Base-by-base conservation (phyloP, 2,888 invertebrate species). In the Cantharis lateralis region DNA sequence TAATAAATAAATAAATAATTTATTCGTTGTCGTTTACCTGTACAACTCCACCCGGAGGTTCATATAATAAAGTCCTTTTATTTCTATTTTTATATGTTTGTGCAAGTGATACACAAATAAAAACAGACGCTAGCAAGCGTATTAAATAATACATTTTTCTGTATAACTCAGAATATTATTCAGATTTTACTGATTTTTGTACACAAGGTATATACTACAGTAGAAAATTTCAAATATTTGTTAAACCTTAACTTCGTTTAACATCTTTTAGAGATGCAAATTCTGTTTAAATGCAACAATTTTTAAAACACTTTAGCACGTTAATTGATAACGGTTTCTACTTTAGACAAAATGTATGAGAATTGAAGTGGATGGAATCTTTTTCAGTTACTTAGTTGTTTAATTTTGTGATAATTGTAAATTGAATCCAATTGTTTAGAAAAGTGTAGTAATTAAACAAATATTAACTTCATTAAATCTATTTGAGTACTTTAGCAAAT, bases 71-170 rank as follows among this genome's bases (percentile, higher is more conserved):
- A 9, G 80, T 78, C 24, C 81, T 79, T 70, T 80, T 78, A 68
- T 72, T 68, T 85, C 70, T 89, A 88, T 18, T 13, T 16, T 48
- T n/a, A 48, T 48, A 48, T 48, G 48, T n/a, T n/a, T n/a, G 9
- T n/a, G 48, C 48, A 7, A 7, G 32, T 13, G 32, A 7, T 48
- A 48, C n/a, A n/a, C n/a, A 48, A 48, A 48, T n/a, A n/a, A 48
- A 48, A 48, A 48, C n/a, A 7, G 7, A n/a, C 7, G 7, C n/a
- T n/a, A 48, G n/a, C n/a, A n/a, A 48, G 7, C 48, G n/a, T n/a
- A 48, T n/a, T 48, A 48, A 13, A 48, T n/a, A 48, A 48, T 48
- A 48, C 48, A 48, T 48, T n/a, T n/a, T 48, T 24, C 5, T 48
- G 7, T 48, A n/a, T n/a, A 48, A 48, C n/a, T n/a, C 7, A 48